Base-by-base conservation (phyloP, 2,797 vertebrate species). In the Chaetophractus vellerosus region DNA sequence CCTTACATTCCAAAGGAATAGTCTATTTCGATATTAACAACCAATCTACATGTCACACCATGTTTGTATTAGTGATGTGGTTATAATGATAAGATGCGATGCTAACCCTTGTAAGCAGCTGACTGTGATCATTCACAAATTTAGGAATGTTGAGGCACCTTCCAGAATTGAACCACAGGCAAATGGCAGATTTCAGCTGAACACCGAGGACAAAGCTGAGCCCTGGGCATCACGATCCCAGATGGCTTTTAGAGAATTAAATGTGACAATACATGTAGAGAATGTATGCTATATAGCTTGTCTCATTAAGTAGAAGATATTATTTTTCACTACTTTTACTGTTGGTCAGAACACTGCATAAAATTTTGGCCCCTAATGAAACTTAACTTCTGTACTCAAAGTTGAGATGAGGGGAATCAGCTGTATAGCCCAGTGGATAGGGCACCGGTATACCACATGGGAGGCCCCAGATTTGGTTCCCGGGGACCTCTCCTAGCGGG, bases 1-100 rank as follows among this genome's bases (percentile, higher is more conserved):
- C 9, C 33, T 90, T 76, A 36, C 21, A 63, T 45, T 76, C 90
- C 36, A 83, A 83, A 93, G 12, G 68, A 87, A 72, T 16, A 24
- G 9, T 48, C 18, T 61, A n/a, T 81, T 88, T 69, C 63, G 52
- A 5, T n/a, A 21, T 90, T 63, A 69, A 92, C 9, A 64, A 33
- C 74, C 89, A 74, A 61, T 76, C 10, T 28, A 45, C 66, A 28
- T 31, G 2, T n/a, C 33, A 33, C 57, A 15, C 1, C 57, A 26
- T 4, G 41, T 41, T 57, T 76, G 31, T 61, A 33, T 69, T 57
- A 84, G 59, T 59, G 71, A 89, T 36, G 33, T 71, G 75, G n/a
- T 63, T 66, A 18, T 6, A 41, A 19, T 41, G 57, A 55, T 14
- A 57, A 74, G 26, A 45, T 61, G 55, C 6, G 63, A n/a, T 64